These are phyloP conservation scores for Columbina picui DNA, from an alignment of 2,113 vertebrate species.

Conservation along the genomic window DNA sequence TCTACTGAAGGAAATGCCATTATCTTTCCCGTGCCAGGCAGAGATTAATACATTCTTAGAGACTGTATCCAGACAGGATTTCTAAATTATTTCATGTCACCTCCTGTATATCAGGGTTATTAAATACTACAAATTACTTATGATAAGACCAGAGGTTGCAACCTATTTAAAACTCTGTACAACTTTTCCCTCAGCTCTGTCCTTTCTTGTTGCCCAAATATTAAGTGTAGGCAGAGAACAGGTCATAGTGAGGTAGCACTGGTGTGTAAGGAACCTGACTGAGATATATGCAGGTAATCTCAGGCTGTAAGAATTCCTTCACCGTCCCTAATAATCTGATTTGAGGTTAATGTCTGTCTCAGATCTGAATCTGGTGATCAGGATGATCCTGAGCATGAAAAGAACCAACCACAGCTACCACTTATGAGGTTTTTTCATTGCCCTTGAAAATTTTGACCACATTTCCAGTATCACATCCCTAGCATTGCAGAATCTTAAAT, in stretches of 20 bases:
- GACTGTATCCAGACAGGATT: constrained; percentile 63
- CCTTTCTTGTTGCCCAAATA: not conserved
- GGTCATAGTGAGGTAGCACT: not conserved
- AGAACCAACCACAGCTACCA: not conserved
- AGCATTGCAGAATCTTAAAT: not conserved
- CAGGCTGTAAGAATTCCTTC: not conserved
- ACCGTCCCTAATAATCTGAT: not conserved
- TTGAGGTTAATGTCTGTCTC: not conserved
- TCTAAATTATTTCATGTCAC: constrained; percentile 62
- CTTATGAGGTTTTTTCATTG: not conserved
- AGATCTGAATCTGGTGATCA: not conserved
- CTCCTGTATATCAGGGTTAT: constrained; percentile 52
- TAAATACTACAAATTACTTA: constrained; percentile 67
- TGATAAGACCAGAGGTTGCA: constrained; percentile 51
- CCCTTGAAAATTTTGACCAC: not conserved
- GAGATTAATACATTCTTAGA: constrained; percentile 68
- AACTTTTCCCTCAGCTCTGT: not conserved
- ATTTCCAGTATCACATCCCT: not conserved
- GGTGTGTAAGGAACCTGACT: not conserved
- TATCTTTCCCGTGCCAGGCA: constrained; percentile 56
- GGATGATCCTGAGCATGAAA: not conserved
- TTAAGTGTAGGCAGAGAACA: not conserved
- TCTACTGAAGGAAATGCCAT: constrained; percentile 62
- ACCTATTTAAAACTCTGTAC: constrained; percentile 31
- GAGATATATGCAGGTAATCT: not conserved